Percentiles rank a stretch among this genome's conserved stretches.
Conservation (phyloP, 2,113 vertebrate genomes). For the Cyanistes caeruleus region DNA sequence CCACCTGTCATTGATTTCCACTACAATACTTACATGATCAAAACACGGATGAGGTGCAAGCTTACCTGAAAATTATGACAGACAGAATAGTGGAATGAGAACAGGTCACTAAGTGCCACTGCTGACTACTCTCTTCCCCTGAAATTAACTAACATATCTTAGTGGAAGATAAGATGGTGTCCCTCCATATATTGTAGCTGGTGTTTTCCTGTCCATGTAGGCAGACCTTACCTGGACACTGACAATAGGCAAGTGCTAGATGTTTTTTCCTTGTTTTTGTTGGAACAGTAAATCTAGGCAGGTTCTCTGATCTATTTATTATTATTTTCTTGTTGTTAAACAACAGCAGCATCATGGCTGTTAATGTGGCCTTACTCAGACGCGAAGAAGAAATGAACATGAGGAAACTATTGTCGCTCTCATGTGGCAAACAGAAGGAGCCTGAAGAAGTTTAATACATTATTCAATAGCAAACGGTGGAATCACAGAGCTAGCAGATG, state of each 20-base stretch:
- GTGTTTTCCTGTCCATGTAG: background rate
- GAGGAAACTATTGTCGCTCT: background rate
- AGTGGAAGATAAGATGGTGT: background rate
- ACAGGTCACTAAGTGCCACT: background rate
- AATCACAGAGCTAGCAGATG: constrained; percentile 19
- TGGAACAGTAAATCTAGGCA: background rate
- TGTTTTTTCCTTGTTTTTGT: background rate
- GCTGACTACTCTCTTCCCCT: background rate
- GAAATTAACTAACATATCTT: background rate
- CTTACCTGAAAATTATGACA: background rate
- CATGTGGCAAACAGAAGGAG: background rate
- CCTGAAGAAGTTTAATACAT: constrained; percentile 22
- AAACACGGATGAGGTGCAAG: background rate
- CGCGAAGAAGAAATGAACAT: background rate
- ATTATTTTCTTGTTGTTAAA: background rate
- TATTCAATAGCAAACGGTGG: constrained; percentile 41
- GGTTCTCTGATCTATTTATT: background rate
- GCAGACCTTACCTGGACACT: background rate
- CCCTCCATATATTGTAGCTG: background rate
- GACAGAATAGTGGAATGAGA: background rate
- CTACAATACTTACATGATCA: background rate
- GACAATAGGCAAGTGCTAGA: background rate
- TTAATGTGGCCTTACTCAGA: background rate
- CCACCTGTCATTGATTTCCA: background rate
- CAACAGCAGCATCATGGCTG: background rate